phyloP scores from a whole-genome alignment of 2,797 vertebrate species.

The Sebastes wilsoni region DNA sequence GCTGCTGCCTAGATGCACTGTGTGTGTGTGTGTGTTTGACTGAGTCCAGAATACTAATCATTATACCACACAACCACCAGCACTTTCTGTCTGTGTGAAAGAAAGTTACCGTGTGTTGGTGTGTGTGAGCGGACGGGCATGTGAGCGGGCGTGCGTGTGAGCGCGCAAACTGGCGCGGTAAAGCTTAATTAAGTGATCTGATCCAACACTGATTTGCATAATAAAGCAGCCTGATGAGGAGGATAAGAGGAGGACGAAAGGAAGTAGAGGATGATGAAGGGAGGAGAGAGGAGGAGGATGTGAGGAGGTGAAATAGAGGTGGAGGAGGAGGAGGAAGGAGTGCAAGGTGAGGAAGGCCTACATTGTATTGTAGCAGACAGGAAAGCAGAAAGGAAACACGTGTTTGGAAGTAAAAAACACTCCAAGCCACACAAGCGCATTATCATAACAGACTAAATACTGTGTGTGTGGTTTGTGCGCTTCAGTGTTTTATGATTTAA shows the following conservation, averaged over 20 bases:
- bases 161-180: slow-evolving; percentile 41
- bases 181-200: slow-evolving; percentile 77
- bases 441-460: not conserved
- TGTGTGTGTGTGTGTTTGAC: not conserved
- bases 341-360: not conserved
- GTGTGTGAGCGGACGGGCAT: not conserved
- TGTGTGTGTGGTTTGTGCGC: not conserved
- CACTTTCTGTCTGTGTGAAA: slow-evolving; percentile 31
- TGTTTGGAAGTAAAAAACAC: slow-evolving; percentile 6
- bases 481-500: not conserved
- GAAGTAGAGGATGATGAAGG: slow-evolving; percentile 47
- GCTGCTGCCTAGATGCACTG: slow-evolving; percentile 35
- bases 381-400: not conserved
- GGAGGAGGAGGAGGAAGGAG: not conserved
- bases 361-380: slow-evolving; percentile 9
- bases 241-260: slow-evolving; percentile 49
- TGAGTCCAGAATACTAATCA: slow-evolving; percentile 52
- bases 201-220: slow-evolving; percentile 77
- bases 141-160: not conserved
- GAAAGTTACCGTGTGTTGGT: slow-evolving; percentile 7
- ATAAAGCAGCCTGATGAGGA: slow-evolving; percentile 70
- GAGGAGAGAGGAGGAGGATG: slow-evolving; percentile 16
- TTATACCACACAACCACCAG: slow-evolving; percentile 32
- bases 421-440: not conserved
- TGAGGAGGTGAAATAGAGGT: slow-evolving; percentile 24